Conservation (phyloP, 2,113 vertebrate species). For the Lamprotornis superbus region DNA sequence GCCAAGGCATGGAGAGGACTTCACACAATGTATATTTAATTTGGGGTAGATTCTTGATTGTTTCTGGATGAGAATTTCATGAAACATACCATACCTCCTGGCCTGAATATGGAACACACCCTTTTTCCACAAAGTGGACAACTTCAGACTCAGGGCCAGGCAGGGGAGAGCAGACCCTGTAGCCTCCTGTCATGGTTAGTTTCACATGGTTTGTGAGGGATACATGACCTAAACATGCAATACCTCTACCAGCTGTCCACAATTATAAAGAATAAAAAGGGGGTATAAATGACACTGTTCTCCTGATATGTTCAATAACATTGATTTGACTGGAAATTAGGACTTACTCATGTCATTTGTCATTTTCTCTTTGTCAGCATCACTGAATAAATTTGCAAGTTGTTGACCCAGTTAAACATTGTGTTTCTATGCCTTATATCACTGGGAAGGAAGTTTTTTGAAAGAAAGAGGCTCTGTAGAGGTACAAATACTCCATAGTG, state of each 20-base stretch:
- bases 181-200: background rate
- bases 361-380: background rate
- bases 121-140: background rate
- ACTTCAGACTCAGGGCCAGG: background rate
- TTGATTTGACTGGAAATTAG: constrained; percentile 26
- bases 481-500: background rate
- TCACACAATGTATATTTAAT: constrained; percentile 11
- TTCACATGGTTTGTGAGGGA: background rate
- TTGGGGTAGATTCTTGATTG: background rate
- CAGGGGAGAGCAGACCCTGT: background rate
- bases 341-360: background rate
- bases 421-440: background rate
- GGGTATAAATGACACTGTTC: background rate
- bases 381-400: constrained; percentile 12
- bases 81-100: background rate
- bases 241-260: background rate
- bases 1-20: constrained; percentile 7
- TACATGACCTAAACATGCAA: background rate
- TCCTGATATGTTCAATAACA: background rate
- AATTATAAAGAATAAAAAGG: background rate
- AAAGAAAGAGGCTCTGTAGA: background rate
- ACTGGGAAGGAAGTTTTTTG: background rate
- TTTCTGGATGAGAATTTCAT: background rate
- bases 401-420: constrained; percentile 9
- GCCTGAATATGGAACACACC: background rate